These are phyloP conservation scores for Corythaeola cristata DNA, from an alignment of 2,113 vertebrate species.

Conservation along the genomic window DNA sequence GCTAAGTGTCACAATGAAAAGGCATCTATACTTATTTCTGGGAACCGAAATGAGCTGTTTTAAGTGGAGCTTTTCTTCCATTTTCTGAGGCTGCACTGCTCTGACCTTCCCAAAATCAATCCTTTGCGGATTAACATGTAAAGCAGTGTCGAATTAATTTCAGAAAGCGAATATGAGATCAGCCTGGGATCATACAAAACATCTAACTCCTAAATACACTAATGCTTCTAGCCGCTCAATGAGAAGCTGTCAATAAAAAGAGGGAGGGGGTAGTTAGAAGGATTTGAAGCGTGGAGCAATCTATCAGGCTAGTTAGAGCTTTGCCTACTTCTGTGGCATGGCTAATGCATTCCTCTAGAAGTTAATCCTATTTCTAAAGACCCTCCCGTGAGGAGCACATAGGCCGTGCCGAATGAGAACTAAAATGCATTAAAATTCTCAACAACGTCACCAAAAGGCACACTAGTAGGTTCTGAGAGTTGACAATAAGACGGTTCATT, in stretches of 20 bases:
- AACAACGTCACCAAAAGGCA: constrained; percentile 80
- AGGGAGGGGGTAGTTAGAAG: constrained; percentile 55
- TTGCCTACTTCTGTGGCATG: constrained; percentile 71
- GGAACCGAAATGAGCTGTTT: constrained; percentile 82
- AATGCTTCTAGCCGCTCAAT: constrained; percentile 81
- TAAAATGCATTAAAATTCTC: constrained; percentile 84
- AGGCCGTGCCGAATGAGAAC: constrained; percentile 78
- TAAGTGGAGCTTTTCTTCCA: constrained; percentile 79
- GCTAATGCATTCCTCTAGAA: constrained; percentile 87
- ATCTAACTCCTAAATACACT: constrained; percentile 79
- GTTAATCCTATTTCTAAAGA: constrained; percentile 90
- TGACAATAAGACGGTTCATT: constrained; percentile 69
- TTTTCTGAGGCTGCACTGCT: constrained; percentile 78
- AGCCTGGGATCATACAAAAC: constrained; percentile 82
- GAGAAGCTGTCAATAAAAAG: constrained; percentile 78
- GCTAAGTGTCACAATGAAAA: constrained; percentile 77
- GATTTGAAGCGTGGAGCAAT: constrained; percentile 82
- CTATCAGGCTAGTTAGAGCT: constrained; percentile 77
- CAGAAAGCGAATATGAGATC: constrained; percentile 85
- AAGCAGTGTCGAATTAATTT: constrained; percentile 88
- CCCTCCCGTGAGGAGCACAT: constrained; percentile 77
- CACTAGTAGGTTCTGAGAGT: constrained; percentile 76
- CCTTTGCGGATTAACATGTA: constrained; percentile 86
- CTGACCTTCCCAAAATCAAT: constrained; percentile 84
- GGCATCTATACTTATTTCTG: constrained; percentile 74